Conservation (phyloP, 2,113 vertebrate genomes). For the Vulpes lagopus region DNA sequence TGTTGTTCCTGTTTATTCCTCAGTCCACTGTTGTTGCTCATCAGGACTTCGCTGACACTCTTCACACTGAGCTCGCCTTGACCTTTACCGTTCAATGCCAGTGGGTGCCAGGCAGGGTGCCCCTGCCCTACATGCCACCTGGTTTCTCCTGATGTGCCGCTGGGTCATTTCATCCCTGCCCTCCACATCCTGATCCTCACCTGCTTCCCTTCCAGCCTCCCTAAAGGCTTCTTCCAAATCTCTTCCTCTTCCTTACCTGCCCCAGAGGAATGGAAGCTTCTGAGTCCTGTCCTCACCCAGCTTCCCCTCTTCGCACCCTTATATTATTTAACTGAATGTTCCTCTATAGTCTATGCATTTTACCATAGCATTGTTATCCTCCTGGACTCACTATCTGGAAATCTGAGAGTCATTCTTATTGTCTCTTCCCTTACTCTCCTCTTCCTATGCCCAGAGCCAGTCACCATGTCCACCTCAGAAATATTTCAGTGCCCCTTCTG, state of each 20-base stretch:
- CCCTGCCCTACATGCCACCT: accelerated
- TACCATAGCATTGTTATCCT: not conserved
- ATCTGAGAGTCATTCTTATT: not conserved
- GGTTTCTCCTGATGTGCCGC: accelerated
- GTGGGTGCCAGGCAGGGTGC: not conserved
- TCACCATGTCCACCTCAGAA: not conserved
- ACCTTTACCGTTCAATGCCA: not conserved
- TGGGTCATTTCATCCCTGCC: not conserved
- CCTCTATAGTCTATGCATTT: not conserved
- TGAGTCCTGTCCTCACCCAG: not conserved
- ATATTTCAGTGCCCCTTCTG: not conserved
- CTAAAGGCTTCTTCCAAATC: not conserved
- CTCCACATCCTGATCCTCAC: accelerated
- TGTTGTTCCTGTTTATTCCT: not conserved
- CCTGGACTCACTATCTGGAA: not conserved
- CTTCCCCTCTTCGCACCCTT: not conserved
- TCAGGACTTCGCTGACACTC: not conserved
- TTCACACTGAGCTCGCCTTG: not conserved
- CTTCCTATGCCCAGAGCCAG: no score
- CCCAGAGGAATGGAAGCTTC: accelerated
- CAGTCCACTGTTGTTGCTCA: accelerated
- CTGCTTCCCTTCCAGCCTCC: not conserved
- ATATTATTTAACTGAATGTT: not conserved
- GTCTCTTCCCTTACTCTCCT: not conserved
- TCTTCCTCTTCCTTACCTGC: not conserved